Evolutionary conservation across 1,140 invertebrate species (phyloP), one percentile per base, ranked within the genome.

Genomic region (silkworm (Bombyx mori)): DNA sequence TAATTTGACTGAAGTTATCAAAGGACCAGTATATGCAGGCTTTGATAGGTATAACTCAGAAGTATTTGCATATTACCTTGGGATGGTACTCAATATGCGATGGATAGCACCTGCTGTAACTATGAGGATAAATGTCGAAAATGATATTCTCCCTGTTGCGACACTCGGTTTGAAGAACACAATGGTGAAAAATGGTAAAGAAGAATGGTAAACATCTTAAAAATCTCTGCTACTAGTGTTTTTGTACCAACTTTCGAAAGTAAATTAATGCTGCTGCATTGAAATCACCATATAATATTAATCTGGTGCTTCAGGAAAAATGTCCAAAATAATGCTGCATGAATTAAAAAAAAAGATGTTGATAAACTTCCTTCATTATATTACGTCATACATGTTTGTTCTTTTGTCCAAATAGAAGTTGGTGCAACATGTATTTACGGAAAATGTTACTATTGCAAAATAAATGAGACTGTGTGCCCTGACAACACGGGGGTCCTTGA

Each of bases 21-120:
- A 91, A 63, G 96, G 95, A 3, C 89, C 91, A 45, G 94, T 97
- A 8, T 97, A 97, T 89, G 91, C 91, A 51, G 97, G 97, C 12
- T 95, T 94, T 81, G 97, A 99, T 82, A 89, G 97, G 8, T 96
- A 98, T 75, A 95, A 95, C 84, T 96, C 95, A n/a, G 97, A 99
- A 90, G 93, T 98, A n/a, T 93, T 95, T 68, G 94, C 94, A n/a
- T 98, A 98, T 88, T 96, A 97, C 87, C 88, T 98, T 60, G 94
- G 93, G 52, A 92, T 93, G 55, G 83, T 97, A 22, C 81, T 98
- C 12, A 92, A 93, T 56, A 89, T 97, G 55, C 91, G 93, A 67
- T 91, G 93, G 86, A 93, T 93, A 42, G 95, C 96, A 1, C 89
- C 97, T 48, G 92, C 92, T 43, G 92, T 93, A 42, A 94, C 95